Conservation (phyloP, 2,888 invertebrate species). For the Temnothorax unifasciatus region DNA sequence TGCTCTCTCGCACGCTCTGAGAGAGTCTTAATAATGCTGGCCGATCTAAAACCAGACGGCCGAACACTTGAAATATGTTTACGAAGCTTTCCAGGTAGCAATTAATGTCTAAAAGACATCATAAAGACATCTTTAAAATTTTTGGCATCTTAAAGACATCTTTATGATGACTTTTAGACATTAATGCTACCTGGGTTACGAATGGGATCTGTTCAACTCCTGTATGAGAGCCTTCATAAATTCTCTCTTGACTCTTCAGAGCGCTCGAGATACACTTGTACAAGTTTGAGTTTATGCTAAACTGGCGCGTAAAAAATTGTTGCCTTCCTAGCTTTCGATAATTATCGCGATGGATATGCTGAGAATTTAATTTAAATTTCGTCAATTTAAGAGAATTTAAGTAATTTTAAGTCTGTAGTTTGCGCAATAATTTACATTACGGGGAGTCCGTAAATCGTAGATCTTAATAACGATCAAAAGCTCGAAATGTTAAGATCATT, state of each 20-base stretch:
- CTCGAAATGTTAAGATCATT: neutral
- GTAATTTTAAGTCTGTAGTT: neutral
- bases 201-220: neutral
- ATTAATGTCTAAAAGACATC: no score
- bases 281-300: neutral
- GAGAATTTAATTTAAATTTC: neutral
- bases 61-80: conserved; percentile 1
- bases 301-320: neutral
- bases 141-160: no score
- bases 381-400: neutral
- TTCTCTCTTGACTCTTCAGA: neutral
- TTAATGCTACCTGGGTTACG: no score
- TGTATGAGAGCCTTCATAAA: neutral
- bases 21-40: neutral
- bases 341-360: neutral
- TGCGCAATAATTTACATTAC: neutral
- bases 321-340: neutral
- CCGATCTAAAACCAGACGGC: neutral
- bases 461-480: conserved; percentile 3
- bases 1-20: no score
- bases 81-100: neutral
- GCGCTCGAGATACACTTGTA: neutral
- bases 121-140: no score
- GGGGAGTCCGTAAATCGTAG: neutral
- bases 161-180: no score